Percentiles rank a stretch among this genome's conserved stretches.
phyloP scores from a whole-genome alignment of 2,888 invertebrate genomes.

The Onthophagus sagittarius region DNA sequence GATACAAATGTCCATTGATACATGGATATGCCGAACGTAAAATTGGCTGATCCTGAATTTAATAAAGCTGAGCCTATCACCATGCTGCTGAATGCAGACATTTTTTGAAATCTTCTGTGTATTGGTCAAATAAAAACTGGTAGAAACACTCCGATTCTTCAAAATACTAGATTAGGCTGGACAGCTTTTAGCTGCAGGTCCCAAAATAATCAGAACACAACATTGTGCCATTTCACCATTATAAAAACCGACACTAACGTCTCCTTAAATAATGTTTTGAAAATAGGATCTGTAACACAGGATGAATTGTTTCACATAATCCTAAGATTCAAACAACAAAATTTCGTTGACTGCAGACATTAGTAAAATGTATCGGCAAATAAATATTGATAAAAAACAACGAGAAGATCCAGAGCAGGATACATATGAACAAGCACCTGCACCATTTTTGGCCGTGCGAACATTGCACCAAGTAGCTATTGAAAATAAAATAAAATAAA shows the following conservation, averaged over 20 bases:
- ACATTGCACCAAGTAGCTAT: constrained; percentile 5
- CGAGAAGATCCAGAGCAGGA: not conserved
- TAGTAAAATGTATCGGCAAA: constrained; percentile 13
- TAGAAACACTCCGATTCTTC: constrained; percentile 14
- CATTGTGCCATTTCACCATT: too few species aligned
- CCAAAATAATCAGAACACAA: too few species aligned
- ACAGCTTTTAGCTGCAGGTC: too few species aligned
- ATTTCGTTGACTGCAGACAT: constrained; percentile 8
- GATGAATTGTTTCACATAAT: constrained; percentile 4
- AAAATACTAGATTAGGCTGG: constrained; percentile 29
- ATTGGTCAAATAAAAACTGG: too few species aligned
- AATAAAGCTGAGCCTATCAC: constrained; percentile 16
- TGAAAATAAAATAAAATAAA: not conserved
- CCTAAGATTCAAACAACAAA: constrained; percentile 3
- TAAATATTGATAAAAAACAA: not conserved
- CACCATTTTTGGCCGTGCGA: constrained; percentile 8
- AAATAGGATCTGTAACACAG: not conserved
- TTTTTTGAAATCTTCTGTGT: constrained; percentile 16
- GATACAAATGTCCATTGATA: too few species aligned
- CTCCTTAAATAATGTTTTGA: constrained; percentile 1
- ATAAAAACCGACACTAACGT: not conserved
- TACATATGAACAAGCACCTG: constrained; percentile 10
- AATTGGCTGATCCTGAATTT: not conserved
- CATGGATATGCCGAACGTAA: too few species aligned
- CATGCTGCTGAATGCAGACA: constrained; percentile 13